These are phyloP conservation scores for Drosophila tripunctata DNA, from an alignment of 2,888 invertebrate species.

Conservation along the genomic window DNA sequence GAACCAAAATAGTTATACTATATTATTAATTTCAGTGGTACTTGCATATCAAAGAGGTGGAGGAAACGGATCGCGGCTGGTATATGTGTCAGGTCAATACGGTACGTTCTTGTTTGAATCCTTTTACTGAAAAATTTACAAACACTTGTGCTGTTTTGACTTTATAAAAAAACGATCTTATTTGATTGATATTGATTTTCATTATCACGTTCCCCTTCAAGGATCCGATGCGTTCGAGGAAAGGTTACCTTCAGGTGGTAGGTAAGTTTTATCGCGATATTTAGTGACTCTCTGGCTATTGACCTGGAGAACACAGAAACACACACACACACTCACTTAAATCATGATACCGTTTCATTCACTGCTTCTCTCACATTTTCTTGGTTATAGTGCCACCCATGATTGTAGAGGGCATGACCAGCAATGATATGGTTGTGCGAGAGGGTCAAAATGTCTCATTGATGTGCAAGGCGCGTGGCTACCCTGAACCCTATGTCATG, in stretches of 20 bases:
- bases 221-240: conserved; percentile 95
- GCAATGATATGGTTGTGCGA: conserved; percentile 95
- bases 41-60: conserved; percentile 94
- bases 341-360: neutral
- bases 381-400: conserved; percentile 91
- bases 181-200: neutral
- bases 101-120: conserved; percentile 17
- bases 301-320: conserved; percentile 1
- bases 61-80: conserved; percentile 95
- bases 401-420: conserved; percentile 95
- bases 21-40: conserved; percentile 91
- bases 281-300: conserved; percentile 13
- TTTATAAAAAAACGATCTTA: too few relatives aligned
- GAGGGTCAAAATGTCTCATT: conserved; percentile 95
- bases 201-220: neutral
- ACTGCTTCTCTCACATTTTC: neutral
- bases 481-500: conserved; percentile 96
- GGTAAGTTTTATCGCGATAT: conserved; percentile 86
- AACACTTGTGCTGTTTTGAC: too few relatives aligned
- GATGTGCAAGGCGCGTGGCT: conserved; percentile 94
- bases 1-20: too few relatives aligned
- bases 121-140: too few relatives aligned
- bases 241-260: conserved; percentile 95
- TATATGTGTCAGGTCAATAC: conserved; percentile 97
- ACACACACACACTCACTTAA: neutral